A percentile compares a stretch with the other conserved stretches of the same genome.
Conservation (phyloP, 2,797 vertebrate genomes). For the Phataginus tetradactyla region DNA sequence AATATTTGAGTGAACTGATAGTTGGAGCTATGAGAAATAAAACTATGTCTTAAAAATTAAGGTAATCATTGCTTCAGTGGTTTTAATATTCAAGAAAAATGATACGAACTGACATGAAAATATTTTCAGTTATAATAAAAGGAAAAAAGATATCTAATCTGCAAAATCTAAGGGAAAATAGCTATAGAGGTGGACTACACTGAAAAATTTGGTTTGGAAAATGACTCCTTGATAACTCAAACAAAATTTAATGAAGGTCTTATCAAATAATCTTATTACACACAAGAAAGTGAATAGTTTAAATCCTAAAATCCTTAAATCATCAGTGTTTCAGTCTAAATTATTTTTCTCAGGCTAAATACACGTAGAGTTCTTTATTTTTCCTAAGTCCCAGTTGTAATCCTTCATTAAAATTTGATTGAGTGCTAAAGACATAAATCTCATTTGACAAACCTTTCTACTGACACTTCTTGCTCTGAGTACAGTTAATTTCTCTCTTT, state of each 20-base stretch:
- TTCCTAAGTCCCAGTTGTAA: slow-evolving; percentile 69
- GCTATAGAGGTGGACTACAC: slow-evolving; percentile 9
- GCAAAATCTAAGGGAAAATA: slow-evolving; percentile 30
- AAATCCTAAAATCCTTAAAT: slow-evolving; percentile 78
- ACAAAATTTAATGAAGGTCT: slow-evolving; percentile 78
- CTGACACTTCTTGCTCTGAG: slow-evolving; percentile 48
- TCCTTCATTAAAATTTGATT: slow-evolving; percentile 80
- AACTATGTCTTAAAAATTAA: not conserved
- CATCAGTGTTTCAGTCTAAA: slow-evolving; percentile 70
- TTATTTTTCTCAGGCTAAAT: slow-evolving; percentile 52
- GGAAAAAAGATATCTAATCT: slow-evolving; percentile 57
- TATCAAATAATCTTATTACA: slow-evolving; percentile 70
- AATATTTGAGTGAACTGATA: not conserved
- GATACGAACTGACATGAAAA: not conserved
- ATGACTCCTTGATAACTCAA: slow-evolving; percentile 74
- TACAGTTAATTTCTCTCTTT: slow-evolving; percentile 73
- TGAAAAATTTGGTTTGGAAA: slow-evolving; percentile 65
- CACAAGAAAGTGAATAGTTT: slow-evolving; percentile 42
- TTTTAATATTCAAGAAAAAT: not conserved
- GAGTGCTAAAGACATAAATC: slow-evolving; percentile 69
- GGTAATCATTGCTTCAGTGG: not conserved
- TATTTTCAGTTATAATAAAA: not conserved
- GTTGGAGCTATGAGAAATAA: not conserved
- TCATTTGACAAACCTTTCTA: slow-evolving; percentile 35
- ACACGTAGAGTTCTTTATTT: slow-evolving; percentile 58